These are phyloP conservation scores for Dryobates pubescens DNA, from an alignment of 2,797 vertebrate genomes.

Conservation along the genomic window DNA sequence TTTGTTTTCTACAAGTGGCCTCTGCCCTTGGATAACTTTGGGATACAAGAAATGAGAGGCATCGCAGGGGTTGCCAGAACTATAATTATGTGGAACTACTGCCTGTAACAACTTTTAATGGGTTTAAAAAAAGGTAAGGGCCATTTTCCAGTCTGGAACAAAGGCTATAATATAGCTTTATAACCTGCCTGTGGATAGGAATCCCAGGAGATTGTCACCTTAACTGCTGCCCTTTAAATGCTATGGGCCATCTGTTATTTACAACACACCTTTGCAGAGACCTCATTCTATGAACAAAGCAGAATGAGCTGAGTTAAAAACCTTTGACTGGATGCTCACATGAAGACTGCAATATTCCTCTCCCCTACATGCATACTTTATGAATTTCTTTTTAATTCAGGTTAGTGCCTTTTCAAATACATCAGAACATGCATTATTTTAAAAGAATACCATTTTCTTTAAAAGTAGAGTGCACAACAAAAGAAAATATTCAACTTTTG, in stretches of 20 bases:
- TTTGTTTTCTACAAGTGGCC: not conserved
- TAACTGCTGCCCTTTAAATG: not conserved
- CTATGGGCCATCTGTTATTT: conserved; percentile 20
- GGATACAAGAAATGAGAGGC: not conserved
- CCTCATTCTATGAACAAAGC: not conserved
- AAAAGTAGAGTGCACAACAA: conserved; percentile 34
- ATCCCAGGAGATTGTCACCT: not conserved
- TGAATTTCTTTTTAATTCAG: conserved; percentile 44
- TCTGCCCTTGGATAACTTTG: not conserved
- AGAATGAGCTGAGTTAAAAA: not conserved
- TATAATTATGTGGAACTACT: not conserved
- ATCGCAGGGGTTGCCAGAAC: not conserved
- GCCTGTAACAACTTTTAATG: not conserved
- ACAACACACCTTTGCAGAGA: not conserved
- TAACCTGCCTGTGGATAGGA: not conserved
- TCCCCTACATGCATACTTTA: conserved; percentile 31
- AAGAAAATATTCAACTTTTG: conserved; percentile 64
- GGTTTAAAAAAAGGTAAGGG: not conserved
- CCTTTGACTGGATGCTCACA: not conserved
- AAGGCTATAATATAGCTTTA: not conserved
- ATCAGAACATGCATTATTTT: conserved; percentile 24
- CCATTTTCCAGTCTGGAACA: not conserved
- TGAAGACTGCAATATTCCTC: not conserved
- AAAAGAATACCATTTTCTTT: conserved; percentile 49
- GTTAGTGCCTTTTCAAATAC: conserved; percentile 31